Base-by-base conservation (phyloP, 2,888 invertebrate species). In the Xylota segnis region DNA sequence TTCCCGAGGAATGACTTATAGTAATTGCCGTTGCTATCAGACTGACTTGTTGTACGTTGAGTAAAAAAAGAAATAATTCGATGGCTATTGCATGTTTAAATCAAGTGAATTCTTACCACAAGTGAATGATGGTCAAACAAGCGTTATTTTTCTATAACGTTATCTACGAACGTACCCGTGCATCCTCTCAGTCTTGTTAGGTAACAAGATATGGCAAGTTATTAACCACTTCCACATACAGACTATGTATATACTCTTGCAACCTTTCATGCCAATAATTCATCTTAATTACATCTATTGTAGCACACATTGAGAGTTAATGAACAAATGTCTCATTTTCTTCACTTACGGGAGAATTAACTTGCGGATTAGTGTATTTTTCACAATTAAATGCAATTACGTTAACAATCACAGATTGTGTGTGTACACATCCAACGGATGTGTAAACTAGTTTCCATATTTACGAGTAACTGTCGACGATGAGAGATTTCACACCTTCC, bases 351-450 rank as follows among this genome's bases (percentile, higher is more conserved):
- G 12, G 14, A 14, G 27, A 14, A 29, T 4, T 12, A 5, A 16
- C 29, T 66, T n/a, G 27, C 10, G 27, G 47, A 9, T 50, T 29
- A 16, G 23, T 16, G 16, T 37, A 23, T 14, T 59, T 59, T 74
- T 52, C 37, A 70, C 59, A 70, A 70, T 78, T 78, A 78, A 78
- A 40, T 78, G 45, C 56, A 78, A 78, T 78, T 78, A 78, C 54
- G 43, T 63, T 58, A 61, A 54, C 34, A 70, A 54, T 61, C 45
- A 50, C 27, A 76, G 29, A 23, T 23, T 45, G 18, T 54, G 40
- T 54, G 27, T 63, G 56, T 61, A 63, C 54, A 37, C 61, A 70
- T 71, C 47, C 23, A 78, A 29, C 78, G 78, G 78, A 78, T 47
- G 78, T 70, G 37, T 70, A 78, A 78, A 70, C 78, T 63, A 71